Base-by-base conservation (phyloP, 2,888 invertebrate species). In the Vannuccia rotundouncinata region DNA sequence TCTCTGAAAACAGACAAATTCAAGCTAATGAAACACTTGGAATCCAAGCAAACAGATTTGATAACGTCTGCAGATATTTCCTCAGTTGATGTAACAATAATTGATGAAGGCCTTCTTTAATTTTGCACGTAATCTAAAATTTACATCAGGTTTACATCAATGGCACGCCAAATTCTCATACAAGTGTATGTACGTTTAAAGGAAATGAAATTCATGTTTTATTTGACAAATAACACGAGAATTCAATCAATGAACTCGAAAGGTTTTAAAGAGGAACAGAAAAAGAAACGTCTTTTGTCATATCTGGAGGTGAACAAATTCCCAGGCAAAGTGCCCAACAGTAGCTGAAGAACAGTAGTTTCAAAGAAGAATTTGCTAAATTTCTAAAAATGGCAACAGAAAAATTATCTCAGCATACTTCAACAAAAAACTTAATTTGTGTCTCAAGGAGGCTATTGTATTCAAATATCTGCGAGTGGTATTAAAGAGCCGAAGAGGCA, bases 171-270 rank as follows among this genome's bases (percentile, higher is more conserved):
- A n/a, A 28, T 80, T 31, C 31, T 66, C 10, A 13, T 74, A 79
- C 1, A 81, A 2, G 74, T 81, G 13, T 81, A 78, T 73, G 27
- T n/a, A n/a, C 31, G 13, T 29, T 27, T 28, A 31, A 0, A 0
- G 79, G 76, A n/a, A 74, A 75, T 29, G 79, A 80, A 59, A 28
- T 81, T 30, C 79, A 81, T 75, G 30, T 81, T 17, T 45, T 81
- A 31, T 80, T 81, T 27, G 81, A 81, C 45, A 45, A 59, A 22
- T 81, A 81, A 0, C 0, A 1, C 1, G 29, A 30, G 22, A 1
- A 17, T 1, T 81, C 0, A n/a, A 66, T 81, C 22, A 74, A 81
- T 59, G 75, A 22, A 17, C 59, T 75, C 25, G 76, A 81, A n/a
- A n/a, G 81, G 27, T 25, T 80, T 10, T 25, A 27, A 60, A 29